phyloP scores from a whole-genome alignment of 2,113 vertebrate species.

The Mirza zaza region DNA sequence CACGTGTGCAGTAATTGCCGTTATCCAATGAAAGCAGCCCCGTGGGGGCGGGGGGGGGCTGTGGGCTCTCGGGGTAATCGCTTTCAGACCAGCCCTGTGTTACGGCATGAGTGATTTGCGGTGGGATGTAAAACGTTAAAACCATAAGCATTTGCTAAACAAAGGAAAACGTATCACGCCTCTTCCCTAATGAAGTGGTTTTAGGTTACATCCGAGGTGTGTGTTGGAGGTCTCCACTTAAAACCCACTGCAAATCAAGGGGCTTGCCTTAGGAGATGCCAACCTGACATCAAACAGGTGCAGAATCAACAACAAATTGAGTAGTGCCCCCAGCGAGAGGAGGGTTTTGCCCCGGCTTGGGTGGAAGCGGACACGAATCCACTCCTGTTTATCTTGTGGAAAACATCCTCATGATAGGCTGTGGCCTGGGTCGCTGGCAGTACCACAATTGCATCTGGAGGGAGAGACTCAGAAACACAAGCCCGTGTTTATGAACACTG shows the following conservation, averaged over 20 bases:
- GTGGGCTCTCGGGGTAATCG: conserved; percentile 56
- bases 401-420: background rate
- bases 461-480: background rate
- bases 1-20: conserved; percentile 47
- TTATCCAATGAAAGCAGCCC: conserved; percentile 68
- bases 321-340: background rate
- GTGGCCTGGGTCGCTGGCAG: fast-evolving
- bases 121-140: conserved; percentile 70
- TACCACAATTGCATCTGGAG: background rate
- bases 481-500: fast-evolving
- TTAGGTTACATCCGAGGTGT: conserved; percentile 60
- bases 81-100: conserved; percentile 71
- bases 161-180: conserved; percentile 60
- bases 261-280: conserved; percentile 1
- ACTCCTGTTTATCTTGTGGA: background rate
- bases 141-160: conserved; percentile 73
- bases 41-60: conserved; percentile 41
- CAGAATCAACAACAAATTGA: background rate
- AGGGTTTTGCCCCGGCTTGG: background rate
- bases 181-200: conserved; percentile 61
- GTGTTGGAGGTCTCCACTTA: conserved; percentile 43
- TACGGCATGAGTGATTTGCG: conserved; percentile 61
- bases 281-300: conserved; percentile 47
- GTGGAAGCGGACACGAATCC: background rate
- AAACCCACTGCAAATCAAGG: conserved; percentile 21